A percentile compares a stretch with the other conserved stretches of the same genome.
These are phyloP conservation scores for Stercorarius parasiticus DNA, from an alignment of 2,113 vertebrate genomes.

Conservation along the genomic window DNA sequence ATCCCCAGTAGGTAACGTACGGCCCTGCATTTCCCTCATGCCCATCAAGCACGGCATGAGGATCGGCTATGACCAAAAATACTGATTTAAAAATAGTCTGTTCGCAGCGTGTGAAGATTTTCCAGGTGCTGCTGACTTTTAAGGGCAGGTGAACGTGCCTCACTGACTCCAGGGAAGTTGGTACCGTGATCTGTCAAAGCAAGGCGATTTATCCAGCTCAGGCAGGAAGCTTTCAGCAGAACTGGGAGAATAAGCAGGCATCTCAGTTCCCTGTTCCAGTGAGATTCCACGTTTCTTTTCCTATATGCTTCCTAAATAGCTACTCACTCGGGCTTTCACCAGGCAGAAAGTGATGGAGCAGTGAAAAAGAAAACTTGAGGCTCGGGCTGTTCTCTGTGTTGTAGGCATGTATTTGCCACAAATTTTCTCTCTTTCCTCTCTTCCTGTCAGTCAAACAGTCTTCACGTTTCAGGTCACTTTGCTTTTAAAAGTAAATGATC, in stretches of 20 bases:
- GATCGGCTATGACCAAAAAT: not conserved
- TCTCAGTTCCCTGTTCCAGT: not conserved
- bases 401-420: not conserved
- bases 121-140: not conserved
- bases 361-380: not conserved
- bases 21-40: accelerated
- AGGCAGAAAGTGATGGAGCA: not conserved
- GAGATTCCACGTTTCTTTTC: not conserved
- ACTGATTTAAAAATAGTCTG: not conserved
- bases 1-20: not conserved
- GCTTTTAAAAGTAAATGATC: not conserved
- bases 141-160: not conserved
- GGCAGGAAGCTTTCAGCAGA: not conserved
- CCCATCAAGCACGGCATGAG: not conserved
- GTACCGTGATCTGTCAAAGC: not conserved
- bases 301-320: not conserved
- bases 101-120: not conserved
- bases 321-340: not conserved
- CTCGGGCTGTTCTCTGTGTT: not conserved
- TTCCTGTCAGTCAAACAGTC: not conserved
- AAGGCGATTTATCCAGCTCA: not conserved
- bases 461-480: not conserved
- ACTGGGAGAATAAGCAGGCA: not conserved
- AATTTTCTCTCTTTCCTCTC: not conserved
- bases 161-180: not conserved